A percentile compares a stretch with the other conserved stretches of the same genome.
These are phyloP conservation scores for Drosophila barbarae DNA, from an alignment of 2,888 invertebrate species.

Conservation along the genomic window DNA sequence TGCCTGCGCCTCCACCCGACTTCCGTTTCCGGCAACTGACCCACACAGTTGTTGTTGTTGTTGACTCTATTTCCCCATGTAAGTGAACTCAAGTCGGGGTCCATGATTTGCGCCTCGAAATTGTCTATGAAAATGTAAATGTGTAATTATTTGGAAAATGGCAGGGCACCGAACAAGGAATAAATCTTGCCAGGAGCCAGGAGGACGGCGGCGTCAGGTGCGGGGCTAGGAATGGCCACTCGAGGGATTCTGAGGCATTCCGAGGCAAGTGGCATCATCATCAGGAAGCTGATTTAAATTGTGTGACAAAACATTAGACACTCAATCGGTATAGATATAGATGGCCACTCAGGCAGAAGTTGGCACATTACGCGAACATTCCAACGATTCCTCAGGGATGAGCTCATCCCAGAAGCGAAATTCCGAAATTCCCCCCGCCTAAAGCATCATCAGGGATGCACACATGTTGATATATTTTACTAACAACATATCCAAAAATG, in stretches of 20 bases:
- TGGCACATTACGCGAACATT: conserved; percentile 22
- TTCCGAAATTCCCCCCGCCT: background rate
- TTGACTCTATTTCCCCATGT: conserved; percentile 35
- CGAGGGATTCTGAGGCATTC: background rate
- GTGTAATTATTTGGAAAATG: conserved; percentile 73
- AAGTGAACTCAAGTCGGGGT: conserved; percentile 56
- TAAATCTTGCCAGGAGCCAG: conserved; percentile 59
- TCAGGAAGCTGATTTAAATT: conserved; percentile 57
- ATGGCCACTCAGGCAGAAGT: conserved; percentile 38
- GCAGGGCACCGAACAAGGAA: conserved; percentile 40
- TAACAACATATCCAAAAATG: background rate
- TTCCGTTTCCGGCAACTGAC: conserved; percentile 34
- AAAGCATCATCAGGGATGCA: background rate
- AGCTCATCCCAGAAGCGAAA: too few relatives aligned
- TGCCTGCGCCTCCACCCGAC: background rate
- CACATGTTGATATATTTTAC: background rate
- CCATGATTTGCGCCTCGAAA: conserved; percentile 61
- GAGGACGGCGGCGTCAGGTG: too few relatives aligned
- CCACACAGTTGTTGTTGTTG: conserved; percentile 30
- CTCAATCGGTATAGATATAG: conserved; percentile 36
- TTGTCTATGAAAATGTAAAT: conserved; percentile 73
- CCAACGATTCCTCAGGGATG: background rate
- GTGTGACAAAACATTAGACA: conserved; percentile 68
- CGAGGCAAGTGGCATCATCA: conserved; percentile 30
- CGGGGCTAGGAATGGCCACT: background rate